Evolutionary conservation across 2,888 invertebrate genomes (phyloP).

Genomic region (Steinernema hermaphroditum): DNA sequence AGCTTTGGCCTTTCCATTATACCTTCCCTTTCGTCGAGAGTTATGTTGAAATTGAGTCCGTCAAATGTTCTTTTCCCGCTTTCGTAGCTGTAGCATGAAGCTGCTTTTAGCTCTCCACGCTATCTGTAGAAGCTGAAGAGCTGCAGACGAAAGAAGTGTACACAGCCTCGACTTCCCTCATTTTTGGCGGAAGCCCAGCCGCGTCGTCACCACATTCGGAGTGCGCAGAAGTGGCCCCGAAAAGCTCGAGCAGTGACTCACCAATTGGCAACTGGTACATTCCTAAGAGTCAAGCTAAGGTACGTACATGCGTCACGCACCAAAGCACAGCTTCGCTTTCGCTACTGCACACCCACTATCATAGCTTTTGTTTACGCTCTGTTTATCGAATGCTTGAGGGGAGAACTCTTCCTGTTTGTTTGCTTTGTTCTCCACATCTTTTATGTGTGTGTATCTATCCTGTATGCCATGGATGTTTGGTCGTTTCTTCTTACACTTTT

Average conservation of each 20-base stretch:
- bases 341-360: neutral
- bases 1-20: conserved; percentile 6
- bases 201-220: too few relatives aligned
- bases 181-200: neutral
- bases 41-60: neutral
- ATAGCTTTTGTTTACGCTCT: neutral
- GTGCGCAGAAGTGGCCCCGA: neutral
- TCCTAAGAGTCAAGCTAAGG: conserved; percentile 15
- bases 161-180: conserved; percentile 17
- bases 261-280: conserved; percentile 11
- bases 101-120: conserved; percentile 24
- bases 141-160: neutral
- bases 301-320: neutral
- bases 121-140: neutral
- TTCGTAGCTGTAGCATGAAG: neutral
- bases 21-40: neutral
- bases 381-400: neutral
- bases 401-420: neutral
- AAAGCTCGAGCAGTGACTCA: conserved; percentile 7
- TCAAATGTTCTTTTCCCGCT: neutral
- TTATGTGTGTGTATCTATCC: neutral
- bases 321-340: neutral
- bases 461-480: neutral
- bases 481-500: neutral
- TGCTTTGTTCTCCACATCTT: conserved; percentile 16